Conservation (phyloP, 2,113 vertebrate genomes). For the Atrichornis clamosus region DNA sequence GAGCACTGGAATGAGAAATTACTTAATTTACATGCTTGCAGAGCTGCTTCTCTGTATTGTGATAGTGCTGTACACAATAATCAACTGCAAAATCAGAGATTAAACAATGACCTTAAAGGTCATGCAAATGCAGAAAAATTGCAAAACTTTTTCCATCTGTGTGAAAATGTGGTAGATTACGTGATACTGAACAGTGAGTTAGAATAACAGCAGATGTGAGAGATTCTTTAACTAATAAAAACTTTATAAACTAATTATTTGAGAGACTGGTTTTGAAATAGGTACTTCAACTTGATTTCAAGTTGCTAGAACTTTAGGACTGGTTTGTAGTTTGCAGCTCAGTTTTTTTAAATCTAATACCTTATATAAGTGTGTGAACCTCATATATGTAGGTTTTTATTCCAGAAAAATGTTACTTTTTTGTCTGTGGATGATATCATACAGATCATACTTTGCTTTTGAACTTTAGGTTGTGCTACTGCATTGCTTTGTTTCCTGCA, state of each 20-base stretch:
- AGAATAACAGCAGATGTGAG: neutral
- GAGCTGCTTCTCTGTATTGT: neutral
- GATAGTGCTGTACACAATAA: neutral
- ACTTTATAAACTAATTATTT: neutral
- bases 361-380: neutral
- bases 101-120: neutral
- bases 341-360: neutral
- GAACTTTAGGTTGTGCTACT: neutral
- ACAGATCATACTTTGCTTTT: neutral
- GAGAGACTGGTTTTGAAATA: neutral
- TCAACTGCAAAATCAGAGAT: neutral
- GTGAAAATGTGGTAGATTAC: neutral
- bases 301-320: neutral
- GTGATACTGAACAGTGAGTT: neutral
- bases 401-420: neutral
- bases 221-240: neutral
- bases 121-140: neutral
- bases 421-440: neutral
- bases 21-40: slow-evolving; percentile 1
- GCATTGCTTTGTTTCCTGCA: neutral
- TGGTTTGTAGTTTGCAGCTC: neutral
- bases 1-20: neutral
- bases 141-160: neutral
- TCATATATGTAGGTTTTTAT: neutral
- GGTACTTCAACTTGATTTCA: neutral